These are phyloP conservation scores for Rachycentron canadum DNA, from an alignment of 2,797 vertebrate species.

Conservation along the genomic window DNA sequence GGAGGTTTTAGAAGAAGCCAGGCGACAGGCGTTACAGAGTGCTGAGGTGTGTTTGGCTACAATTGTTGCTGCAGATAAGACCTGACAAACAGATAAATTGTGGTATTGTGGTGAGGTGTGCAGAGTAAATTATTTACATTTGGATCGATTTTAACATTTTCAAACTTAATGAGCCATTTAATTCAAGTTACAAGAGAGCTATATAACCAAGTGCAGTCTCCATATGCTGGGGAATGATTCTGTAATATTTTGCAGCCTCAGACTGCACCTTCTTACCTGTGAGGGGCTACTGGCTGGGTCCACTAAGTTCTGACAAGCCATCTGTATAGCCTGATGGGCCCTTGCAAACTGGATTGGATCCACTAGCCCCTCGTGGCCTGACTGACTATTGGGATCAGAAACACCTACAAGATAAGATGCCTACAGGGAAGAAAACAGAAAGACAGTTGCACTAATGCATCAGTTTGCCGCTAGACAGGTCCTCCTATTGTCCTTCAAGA, in stretches of 20 bases:
- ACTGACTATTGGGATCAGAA: slow-evolving; percentile 98
- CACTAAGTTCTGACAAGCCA: slow-evolving; percentile 98
- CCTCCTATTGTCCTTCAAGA: neutral
- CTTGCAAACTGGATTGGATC: slow-evolving; percentile 98
- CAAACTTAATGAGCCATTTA: slow-evolving; percentile 38
- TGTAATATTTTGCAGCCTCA: neutral
- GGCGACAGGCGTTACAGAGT: slow-evolving; percentile 96
- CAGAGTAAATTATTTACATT: slow-evolving; percentile 1
- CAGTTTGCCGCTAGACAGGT: neutral
- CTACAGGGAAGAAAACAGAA: slow-evolving; percentile 77
- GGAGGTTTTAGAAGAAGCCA: slow-evolving; percentile 97
- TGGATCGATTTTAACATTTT: slow-evolving; percentile 25
- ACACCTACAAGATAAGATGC: slow-evolving; percentile 97
- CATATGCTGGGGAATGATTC: slow-evolving; percentile 5
- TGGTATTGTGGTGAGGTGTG: slow-evolving; percentile 3
- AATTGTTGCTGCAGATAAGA: slow-evolving; percentile 96
- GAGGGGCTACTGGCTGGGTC: slow-evolving; percentile 97
- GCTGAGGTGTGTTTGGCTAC: slow-evolving; percentile 99
- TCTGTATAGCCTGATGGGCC: slow-evolving; percentile 98
- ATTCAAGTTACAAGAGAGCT: slow-evolving; percentile 42
- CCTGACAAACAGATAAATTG: slow-evolving; percentile 80
- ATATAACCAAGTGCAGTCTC: neutral
- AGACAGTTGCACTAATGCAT: neutral
- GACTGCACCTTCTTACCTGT: slow-evolving; percentile 86
- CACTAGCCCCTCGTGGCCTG: slow-evolving; percentile 97